Evolutionary conservation across 1,140 invertebrate species (phyloP), one percentile per base, ranked within the genome.

Genomic region (Drosophila busckii): DNA sequence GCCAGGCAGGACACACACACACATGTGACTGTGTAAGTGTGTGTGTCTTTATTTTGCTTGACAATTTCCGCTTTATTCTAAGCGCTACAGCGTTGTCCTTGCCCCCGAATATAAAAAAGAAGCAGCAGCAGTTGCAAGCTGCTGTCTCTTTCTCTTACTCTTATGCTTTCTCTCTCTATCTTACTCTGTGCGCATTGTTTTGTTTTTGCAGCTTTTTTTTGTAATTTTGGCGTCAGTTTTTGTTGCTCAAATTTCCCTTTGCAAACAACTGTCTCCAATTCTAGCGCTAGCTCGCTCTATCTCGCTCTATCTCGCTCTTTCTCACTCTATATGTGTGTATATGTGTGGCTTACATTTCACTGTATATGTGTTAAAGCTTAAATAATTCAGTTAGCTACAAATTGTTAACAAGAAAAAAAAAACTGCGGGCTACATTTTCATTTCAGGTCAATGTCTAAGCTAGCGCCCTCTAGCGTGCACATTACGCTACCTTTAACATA

Each of bases 391-490:
- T 40, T 17, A 41, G 35, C 10, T 37, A n/a, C 44, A 66, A 66
- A 67, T 58, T 58, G 62, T 45, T 46, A 62, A 70, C 16, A 28
- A 32, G 34, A 55, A 44, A 40, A 34, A 54, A 32, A 68, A 73
- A 80, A 80, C 55, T 73, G 60, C 75, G 69, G 69, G 69, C 59
- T 52, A 34, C 13, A 12, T 37, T 45, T 26, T 13, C 34, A 6
- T 22, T 4, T 80, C 73, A 82, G 73, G 73, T 80, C 75, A 80
- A 55, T 80, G 75, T 68, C 64, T n/a, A n/a, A n/a, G n/a, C n/a
- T n/a, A n/a, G 65, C 63, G 46, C 48, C 62, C 25, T 7, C 35
- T 26, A 19, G 10, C 20, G 8, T 20, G 6, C 10, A 8, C 2
- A 15, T 7, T 10, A 50, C 19, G 10, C 12, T 12, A 23, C n/a